These are phyloP conservation scores for Callosobruchus maculatus DNA, from an alignment of 2,888 invertebrate genomes.

Conservation along the genomic window DNA sequence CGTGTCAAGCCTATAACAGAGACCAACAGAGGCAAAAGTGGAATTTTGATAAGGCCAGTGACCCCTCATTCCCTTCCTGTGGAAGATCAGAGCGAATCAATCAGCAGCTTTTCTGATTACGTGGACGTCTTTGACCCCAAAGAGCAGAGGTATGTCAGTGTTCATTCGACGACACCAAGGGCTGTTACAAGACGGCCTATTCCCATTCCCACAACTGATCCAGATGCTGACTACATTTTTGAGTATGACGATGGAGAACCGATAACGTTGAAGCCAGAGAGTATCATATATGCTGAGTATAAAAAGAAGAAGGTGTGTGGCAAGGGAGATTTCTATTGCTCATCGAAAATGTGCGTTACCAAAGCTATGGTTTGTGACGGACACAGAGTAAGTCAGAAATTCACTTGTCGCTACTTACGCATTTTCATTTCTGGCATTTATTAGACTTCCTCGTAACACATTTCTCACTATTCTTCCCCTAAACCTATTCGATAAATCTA, in stretches of 20 bases:
- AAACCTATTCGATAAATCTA: too few species aligned
- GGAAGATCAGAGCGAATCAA: neutral
- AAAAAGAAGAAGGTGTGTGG: constrained; percentile 24
- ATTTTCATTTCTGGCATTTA: too few species aligned
- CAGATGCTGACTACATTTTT: constrained; percentile 42
- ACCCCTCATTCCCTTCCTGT: neutral
- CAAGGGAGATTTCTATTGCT: constrained; percentile 51
- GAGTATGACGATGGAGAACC: constrained; percentile 38
- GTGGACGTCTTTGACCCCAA: constrained; percentile 26
- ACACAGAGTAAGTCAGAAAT: constrained; percentile 43
- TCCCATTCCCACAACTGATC: constrained; percentile 37
- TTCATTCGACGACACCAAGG: constrained; percentile 22
- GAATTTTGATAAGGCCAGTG: constrained; percentile 11
- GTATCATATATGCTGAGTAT: constrained; percentile 19
- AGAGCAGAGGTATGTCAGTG: constrained; percentile 8
- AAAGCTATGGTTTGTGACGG: constrained; percentile 58
- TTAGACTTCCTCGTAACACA: too few species aligned
- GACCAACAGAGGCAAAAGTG: constrained; percentile 11
- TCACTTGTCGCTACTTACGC: too few species aligned
- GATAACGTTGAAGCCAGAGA: constrained; percentile 31
- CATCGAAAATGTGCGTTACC: constrained; percentile 51
- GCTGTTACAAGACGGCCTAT: constrained; percentile 28
- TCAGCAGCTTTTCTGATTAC: constrained; percentile 16
- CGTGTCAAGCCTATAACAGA: neutral
- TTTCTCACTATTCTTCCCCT: too few species aligned